A percentile compares a stretch with the other conserved stretches of the same genome.
These are phyloP conservation scores for Clusia tigrina DNA, from an alignment of 2,888 invertebrate genomes.

Conservation along the genomic window DNA sequence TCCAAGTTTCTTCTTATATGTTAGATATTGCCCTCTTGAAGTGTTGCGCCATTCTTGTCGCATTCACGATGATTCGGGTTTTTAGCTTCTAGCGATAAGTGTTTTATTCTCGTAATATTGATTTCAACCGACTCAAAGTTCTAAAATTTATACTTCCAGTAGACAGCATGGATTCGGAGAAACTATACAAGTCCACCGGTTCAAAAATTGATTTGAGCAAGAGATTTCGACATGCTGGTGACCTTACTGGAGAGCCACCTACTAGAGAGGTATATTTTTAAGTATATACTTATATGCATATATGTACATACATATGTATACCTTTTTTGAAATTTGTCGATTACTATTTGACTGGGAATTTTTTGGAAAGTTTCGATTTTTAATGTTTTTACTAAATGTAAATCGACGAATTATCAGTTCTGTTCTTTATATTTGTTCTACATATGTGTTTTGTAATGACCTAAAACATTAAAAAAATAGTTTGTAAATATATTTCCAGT, in stretches of 20 bases:
- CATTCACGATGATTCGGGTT: too few relatives aligned
- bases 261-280: constrained; percentile 48
- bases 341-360: background rate
- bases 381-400: background rate
- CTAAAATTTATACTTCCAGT: too few relatives aligned
- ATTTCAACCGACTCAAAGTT: too few relatives aligned
- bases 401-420: background rate
- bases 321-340: too few relatives aligned
- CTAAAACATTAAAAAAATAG: background rate
- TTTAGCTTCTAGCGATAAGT: too few relatives aligned
- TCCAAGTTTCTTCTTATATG: too few relatives aligned
- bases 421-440: background rate
- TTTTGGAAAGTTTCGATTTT: background rate
- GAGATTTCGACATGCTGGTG: constrained; percentile 58
- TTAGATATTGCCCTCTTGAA: too few relatives aligned
- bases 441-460: too few relatives aligned
- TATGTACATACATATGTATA: too few relatives aligned
- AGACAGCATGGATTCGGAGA: constrained; percentile 31
- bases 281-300: too few relatives aligned
- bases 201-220: constrained; percentile 36
- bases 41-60: too few relatives aligned
- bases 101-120: too few relatives aligned
- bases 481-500: constrained; percentile 31
- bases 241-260: constrained; percentile 56
- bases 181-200: background rate